Percentiles rank a stretch among this genome's conserved stretches.
Evolutionary conservation across 2,797 vertebrate genomes (phyloP).

Genomic region (Apodemus agrarius): DNA sequence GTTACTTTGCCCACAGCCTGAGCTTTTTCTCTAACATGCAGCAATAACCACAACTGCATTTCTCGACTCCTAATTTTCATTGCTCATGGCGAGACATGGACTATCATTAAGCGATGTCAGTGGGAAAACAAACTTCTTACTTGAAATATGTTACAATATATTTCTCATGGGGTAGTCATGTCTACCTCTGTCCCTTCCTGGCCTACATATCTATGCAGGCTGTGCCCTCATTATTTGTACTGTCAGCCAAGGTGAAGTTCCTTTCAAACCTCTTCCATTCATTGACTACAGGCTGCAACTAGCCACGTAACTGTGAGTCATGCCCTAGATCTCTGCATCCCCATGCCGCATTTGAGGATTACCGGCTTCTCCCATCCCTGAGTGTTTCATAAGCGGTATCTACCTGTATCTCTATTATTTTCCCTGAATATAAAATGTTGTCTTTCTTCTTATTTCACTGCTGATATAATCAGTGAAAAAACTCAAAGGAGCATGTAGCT

Average conservation of each 20-base stretch:
- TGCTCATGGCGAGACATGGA: neutral
- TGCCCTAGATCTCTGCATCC: neutral
- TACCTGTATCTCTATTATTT: neutral
- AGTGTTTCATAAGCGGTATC: neutral
- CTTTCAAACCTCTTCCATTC: neutral
- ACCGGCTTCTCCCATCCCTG: neutral
- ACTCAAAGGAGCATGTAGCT: neutral
- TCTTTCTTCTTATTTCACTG: neutral
- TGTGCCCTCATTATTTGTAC: neutral
- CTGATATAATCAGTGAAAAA: neutral
- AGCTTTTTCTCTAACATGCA: neutral
- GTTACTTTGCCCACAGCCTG: neutral
- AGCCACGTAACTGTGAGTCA: neutral
- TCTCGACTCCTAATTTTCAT: neutral
- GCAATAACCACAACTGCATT: neutral
- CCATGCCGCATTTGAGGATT: neutral
- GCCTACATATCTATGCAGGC: neutral
- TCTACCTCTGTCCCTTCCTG: neutral
- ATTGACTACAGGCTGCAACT: neutral
- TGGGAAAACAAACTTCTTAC: conserved; percentile 5
- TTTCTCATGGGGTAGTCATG: neutral
- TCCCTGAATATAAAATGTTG: conserved; percentile 10
- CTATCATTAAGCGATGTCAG: neutral
- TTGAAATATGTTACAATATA: neutral
- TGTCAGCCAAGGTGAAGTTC: neutral